Evolutionary conservation across 2,888 invertebrate species (phyloP).

Genomic region (Osmoderma eremita): DNA sequence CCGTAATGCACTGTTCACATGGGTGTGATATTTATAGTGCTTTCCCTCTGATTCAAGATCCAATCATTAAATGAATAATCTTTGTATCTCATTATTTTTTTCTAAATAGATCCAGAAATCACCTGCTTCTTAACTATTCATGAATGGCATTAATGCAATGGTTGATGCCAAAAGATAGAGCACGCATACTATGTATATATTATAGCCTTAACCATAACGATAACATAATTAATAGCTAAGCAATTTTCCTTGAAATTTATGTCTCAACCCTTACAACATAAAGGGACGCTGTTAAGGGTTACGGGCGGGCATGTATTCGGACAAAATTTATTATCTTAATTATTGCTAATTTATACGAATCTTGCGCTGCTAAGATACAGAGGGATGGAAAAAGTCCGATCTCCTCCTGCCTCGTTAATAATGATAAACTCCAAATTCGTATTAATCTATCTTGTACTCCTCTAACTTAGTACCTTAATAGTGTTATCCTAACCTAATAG

Average conservation of each 20-base stretch:
- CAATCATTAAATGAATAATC: no score
- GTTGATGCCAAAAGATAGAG: constrained; percentile 14
- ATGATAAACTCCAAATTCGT: background rate
- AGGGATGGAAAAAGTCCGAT: background rate
- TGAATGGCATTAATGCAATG: background rate
- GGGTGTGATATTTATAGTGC: no score
- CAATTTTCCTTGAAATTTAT: constrained; percentile 39
- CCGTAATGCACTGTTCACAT: no score
- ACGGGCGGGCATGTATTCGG: constrained; percentile 6
- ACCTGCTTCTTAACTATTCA: no score
- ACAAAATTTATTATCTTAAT: constrained; percentile 27
- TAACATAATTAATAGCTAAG: constrained; percentile 39
- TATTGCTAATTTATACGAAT: constrained; percentile 27
- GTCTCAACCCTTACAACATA: constrained; percentile 38
- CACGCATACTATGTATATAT: constrained; percentile 18
- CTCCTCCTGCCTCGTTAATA: background rate
- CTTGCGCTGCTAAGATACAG: constrained; percentile 1
- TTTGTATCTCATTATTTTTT: no score
- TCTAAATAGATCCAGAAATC: no score
- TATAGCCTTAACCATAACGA: constrained; percentile 21
- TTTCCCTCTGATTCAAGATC: no score
- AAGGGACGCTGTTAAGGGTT: constrained; percentile 29
- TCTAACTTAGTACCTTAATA: no score
- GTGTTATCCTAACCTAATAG: no score
- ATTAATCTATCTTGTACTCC: no score